Base-by-base conservation (phyloP, 2,797 vertebrate species). In the Epinephelus malabaricus region DNA sequence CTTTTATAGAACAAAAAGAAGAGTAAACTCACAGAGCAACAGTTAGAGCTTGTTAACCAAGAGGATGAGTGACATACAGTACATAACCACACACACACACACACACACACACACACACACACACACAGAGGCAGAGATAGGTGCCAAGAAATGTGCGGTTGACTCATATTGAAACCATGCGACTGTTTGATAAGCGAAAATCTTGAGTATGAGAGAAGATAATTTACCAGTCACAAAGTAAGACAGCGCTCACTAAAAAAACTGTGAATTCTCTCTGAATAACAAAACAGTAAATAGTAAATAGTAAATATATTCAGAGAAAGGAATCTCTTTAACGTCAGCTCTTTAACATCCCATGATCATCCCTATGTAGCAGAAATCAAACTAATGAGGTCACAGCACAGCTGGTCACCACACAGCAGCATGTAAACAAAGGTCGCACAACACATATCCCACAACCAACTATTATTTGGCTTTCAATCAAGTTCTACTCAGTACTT, bases 311-410 rank as follows among this genome's bases (percentile, higher is more conserved):
- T 19, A 66, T 64, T 82, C 43, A 69, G 67, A 73, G 58, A 54
- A 59, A 8, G 43, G 27, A 43, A 6, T 8, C 34, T 34, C 34
- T 34, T 34, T 34, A 34, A 8, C 0, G 6, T 49, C 53, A 91
- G 55, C 79, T 70, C 49, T 71, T 47, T 21, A 64, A n/a, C 51
- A 11, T 55, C 55, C 23, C 45, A 47, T 53, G 14, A 66, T 74
- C 0, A 4, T 69, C 55, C 5, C 19, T 43, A 12, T 47, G 6
- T 1, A 40, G 69, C 23, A 68, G 51, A 81, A 87, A 77, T 76
- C 78, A 56, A 76, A 67, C 40, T 78, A 89, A 91, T 70, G 81
- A 89, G 88, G 92, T 93, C 93, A 90, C 40, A n/a, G 70, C 89
- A 88, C 89, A 89, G 91, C 85, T 89, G 91, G 90, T 70, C 78